phyloP scores from a whole-genome alignment of 2,888 invertebrate genomes.

The Unio pictorum region DNA sequence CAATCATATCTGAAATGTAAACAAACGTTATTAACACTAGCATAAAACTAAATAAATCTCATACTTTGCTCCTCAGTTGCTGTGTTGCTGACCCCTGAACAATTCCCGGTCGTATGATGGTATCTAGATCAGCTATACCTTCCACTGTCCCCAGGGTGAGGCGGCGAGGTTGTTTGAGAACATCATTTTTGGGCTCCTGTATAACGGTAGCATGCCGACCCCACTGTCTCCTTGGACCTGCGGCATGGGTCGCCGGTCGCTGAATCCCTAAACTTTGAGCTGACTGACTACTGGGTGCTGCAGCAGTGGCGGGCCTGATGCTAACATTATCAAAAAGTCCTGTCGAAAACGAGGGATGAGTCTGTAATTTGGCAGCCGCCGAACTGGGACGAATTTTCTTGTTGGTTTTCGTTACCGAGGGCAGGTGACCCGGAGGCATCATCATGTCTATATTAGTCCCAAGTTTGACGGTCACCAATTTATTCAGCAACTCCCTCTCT shows the following conservation, averaged over 20 bases:
- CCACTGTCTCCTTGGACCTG: conserved; percentile 46
- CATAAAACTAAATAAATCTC: conserved; percentile 7
- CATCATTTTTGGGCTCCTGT: conserved; percentile 37
- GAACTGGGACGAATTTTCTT: conserved; percentile 65
- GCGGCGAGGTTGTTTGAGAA: conserved; percentile 51
- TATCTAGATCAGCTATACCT: conserved; percentile 55
- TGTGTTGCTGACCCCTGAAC: conserved; percentile 39
- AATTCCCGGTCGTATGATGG: conserved; percentile 46
- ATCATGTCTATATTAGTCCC: too few species aligned
- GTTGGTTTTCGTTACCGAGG: conserved; percentile 32
- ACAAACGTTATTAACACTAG: conserved; percentile 8
- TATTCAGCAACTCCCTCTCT: conserved; percentile 20
- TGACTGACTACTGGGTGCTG: conserved; percentile 22
- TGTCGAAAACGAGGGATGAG: conserved; percentile 61
- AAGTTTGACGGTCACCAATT: conserved; percentile 8
- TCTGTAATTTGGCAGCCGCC: conserved; percentile 67
- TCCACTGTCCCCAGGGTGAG: conserved; percentile 62
- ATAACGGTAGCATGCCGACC: conserved; percentile 34
- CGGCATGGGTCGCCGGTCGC: conserved; percentile 62
- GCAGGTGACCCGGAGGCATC: conserved; percentile 33
- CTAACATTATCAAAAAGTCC: conserved; percentile 60
- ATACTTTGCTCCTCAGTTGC: conserved; percentile 58
- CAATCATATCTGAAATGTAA: conserved; percentile 27
- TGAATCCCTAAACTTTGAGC: conserved; percentile 19
- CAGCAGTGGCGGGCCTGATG: conserved; percentile 57